A percentile compares a stretch with the other conserved stretches of the same genome.
Evolutionary conservation across 2,888 invertebrate genomes (phyloP).

Genomic region (Actias luna): DNA sequence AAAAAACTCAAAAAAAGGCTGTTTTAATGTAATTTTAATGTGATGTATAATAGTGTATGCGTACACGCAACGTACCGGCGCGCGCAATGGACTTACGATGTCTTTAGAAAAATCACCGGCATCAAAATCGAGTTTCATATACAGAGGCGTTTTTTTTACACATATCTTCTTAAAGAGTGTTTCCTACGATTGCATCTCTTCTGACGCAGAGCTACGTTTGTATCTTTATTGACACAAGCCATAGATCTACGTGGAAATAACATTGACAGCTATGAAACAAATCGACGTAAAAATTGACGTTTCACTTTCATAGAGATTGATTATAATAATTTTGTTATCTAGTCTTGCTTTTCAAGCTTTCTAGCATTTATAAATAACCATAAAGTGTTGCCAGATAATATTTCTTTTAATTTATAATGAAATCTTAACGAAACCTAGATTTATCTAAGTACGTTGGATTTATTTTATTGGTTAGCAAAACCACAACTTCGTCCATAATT

Average conservation of each 20-base stretch:
- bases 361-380: too few relatives aligned
- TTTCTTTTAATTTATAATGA: too few relatives aligned
- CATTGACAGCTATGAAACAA: neutral
- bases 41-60: conserved; percentile 61
- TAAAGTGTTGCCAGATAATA: too few relatives aligned
- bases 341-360: too few relatives aligned
- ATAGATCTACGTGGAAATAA: neutral
- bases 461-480: too few relatives aligned
- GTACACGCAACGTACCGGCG: conserved; percentile 50
- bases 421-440: too few relatives aligned
- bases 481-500: too few relatives aligned
- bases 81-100: conserved; percentile 55
- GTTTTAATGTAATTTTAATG: conserved; percentile 61
- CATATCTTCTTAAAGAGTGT: neutral
- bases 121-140: conserved; percentile 1
- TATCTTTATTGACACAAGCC: neutral
- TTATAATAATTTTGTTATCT: too few relatives aligned
- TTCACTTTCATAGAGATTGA: neutral
- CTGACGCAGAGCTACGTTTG: neutral
- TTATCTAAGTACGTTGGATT: too few relatives aligned
- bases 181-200: neutral
- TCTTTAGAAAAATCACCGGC: conserved; percentile 13
- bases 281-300: neutral
- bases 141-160: neutral
- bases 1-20: conserved; percentile 72